Percentiles rank a stretch among this genome's conserved stretches.
Evolutionary conservation across 92 coral and sea anemone species (phyloP).

Genomic region (Galaxea fascicularis): DNA sequence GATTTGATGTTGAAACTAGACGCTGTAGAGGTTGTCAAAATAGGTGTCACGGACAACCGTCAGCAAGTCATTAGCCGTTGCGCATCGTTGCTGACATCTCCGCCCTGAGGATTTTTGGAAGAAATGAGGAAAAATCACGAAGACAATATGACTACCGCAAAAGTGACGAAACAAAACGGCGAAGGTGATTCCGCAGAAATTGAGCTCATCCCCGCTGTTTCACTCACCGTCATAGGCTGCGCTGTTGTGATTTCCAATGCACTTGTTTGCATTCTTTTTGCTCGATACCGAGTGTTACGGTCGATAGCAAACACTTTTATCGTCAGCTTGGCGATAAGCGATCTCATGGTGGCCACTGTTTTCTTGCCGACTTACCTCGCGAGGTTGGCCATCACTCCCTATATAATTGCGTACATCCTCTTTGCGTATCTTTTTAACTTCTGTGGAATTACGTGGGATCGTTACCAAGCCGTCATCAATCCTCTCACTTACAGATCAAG

Average conservation of each 20-base stretch:
- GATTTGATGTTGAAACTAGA: neutral
- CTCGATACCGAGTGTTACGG: conserved; percentile 72
- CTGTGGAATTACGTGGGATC: conserved; percentile 93
- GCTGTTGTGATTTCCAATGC: conserved; percentile 78
- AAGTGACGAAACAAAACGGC: neutral
- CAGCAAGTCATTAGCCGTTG: neutral
- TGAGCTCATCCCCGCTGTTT: neutral
- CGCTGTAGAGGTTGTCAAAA: neutral
- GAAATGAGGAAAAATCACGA: conserved; percentile 11
- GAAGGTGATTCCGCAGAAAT: neutral
- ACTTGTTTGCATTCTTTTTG: conserved; percentile 82
- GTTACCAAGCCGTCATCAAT: conserved; percentile 83
- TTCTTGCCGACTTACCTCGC: conserved; percentile 86
- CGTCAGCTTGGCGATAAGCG: conserved; percentile 88
- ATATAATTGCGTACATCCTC: conserved; percentile 87
- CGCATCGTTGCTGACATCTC: neutral
- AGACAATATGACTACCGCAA: neutral
- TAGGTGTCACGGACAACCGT: neutral
- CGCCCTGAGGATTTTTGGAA: neutral
- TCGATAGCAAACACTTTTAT: conserved; percentile 91
- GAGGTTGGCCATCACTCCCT: conserved; percentile 65
- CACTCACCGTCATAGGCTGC: conserved; percentile 74
- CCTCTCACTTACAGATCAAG: conserved; percentile 83
- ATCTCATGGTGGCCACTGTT: conserved; percentile 80
- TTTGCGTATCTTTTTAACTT: conserved; percentile 92